These are phyloP conservation scores for Siniperca obscura DNA, from an alignment of 2,797 vertebrate genomes.

Conservation along the genomic window DNA sequence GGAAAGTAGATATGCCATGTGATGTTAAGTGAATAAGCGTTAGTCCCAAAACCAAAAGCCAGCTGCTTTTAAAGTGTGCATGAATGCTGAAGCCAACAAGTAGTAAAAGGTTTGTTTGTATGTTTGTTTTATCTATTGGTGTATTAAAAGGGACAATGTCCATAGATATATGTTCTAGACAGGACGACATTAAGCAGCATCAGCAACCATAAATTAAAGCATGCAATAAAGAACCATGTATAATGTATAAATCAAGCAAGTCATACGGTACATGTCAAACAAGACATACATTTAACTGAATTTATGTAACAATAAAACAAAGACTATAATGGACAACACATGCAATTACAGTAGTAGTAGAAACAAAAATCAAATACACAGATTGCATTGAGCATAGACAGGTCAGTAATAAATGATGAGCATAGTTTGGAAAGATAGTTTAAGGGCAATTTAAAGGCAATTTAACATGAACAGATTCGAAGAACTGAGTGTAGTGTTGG, in stretches of 20 bases:
- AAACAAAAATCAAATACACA: neutral
- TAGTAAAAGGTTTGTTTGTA: neutral
- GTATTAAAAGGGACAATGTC: neutral
- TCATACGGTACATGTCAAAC: neutral
- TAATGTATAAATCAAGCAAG: neutral
- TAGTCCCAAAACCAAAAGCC: constrained; percentile 1
- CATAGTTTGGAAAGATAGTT: neutral
- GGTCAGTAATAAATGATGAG: constrained; percentile 15
- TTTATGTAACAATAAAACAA: constrained; percentile 2
- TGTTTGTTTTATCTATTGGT: neutral
- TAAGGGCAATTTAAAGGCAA: neutral
- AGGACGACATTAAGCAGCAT: neutral
- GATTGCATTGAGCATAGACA: neutral
- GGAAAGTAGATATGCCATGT: neutral
- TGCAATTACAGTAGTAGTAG: neutral
- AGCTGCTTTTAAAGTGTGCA: neutral
- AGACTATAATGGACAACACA: neutral
- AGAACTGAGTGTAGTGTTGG: neutral
- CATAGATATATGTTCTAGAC: neutral
- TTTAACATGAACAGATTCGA: neutral
- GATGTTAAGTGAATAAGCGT: constrained; percentile 3
- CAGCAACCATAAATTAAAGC: neutral
- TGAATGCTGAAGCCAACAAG: neutral
- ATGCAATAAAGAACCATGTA: neutral
- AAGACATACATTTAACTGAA: neutral